phyloP scores from a whole-genome alignment of 2,113 vertebrate species.

The Lynx canadensis region DNA sequence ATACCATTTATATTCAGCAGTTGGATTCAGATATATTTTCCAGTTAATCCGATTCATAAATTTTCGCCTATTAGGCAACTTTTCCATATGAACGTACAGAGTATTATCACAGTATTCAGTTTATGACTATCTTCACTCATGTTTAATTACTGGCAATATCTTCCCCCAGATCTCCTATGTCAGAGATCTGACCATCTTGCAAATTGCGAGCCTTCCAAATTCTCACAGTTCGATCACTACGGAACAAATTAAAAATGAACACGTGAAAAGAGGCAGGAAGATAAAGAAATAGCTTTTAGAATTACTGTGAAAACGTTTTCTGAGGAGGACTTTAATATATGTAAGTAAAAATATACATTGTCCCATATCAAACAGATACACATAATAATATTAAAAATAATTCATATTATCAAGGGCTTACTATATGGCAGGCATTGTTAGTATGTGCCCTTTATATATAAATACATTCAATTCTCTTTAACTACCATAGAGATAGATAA shows the following conservation, averaged over 20 bases:
- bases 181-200: constrained; percentile 90
- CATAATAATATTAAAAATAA: neutral
- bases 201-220: constrained; percentile 94
- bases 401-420: neutral
- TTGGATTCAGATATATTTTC: constrained; percentile 74
- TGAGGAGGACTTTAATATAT: neutral
- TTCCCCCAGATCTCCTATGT: constrained; percentile 88
- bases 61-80: constrained; percentile 80
- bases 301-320: constrained; percentile 24
- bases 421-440: neutral
- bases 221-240: constrained; percentile 96
- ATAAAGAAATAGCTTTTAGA: neutral
- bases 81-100: constrained; percentile 68
- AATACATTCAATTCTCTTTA: neutral
- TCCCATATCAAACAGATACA: neutral
- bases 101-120: constrained; percentile 63
- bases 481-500: neutral
- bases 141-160: constrained; percentile 91
- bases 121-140: constrained; percentile 52
- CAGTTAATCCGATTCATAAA: constrained; percentile 77
- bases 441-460: neutral
- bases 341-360: neutral
- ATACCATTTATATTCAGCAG: constrained; percentile 68
- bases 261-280: constrained; percentile 4
- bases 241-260: constrained; percentile 67